phyloP scores from a whole-genome alignment of 2,888 invertebrate species.

The Ormia ochracea region DNA sequence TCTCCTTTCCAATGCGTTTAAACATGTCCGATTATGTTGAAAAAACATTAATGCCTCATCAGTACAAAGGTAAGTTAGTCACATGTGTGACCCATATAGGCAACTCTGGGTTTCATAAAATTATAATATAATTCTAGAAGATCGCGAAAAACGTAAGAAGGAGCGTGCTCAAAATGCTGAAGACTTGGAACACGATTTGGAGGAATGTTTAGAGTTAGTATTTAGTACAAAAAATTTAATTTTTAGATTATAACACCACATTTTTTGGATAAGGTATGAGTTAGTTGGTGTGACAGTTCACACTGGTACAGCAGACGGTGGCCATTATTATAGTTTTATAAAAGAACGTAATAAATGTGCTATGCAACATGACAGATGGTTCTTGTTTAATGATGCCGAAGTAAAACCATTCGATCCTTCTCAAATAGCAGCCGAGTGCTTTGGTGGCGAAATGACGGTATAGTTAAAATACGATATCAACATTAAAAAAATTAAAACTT shows the following conservation, averaged over 20 bases:
- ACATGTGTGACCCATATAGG: not conserved
- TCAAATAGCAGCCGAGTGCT: conserved; percentile 96
- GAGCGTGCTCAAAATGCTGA: conserved; percentile 71
- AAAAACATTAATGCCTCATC: conserved; percentile 93
- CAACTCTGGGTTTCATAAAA: not conserved
- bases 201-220: conserved; percentile 84
- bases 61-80: conserved; percentile 82
- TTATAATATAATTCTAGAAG: conserved; percentile 77
- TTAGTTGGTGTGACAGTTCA: conserved; percentile 96
- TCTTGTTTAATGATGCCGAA: conserved; percentile 93
- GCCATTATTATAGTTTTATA: conserved; percentile 97
- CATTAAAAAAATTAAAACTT: not conserved
- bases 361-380: conserved; percentile 90
- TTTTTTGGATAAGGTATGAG: conserved; percentile 80
- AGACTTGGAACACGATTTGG: conserved; percentile 78
- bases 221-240: not conserved
- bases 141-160: conserved; percentile 79
- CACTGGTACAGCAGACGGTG: conserved; percentile 98
- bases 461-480: conserved; percentile 59
- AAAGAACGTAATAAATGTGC: conserved; percentile 85
- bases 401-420: conserved; percentile 96
- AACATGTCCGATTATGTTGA: conserved; percentile 98
- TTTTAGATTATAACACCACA: not conserved
- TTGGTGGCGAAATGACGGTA: conserved; percentile 98
- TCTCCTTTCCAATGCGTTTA: conserved; percentile 93